A percentile compares a stretch with the other conserved stretches of the same genome.
These are phyloP conservation scores for Scyliorhinus canicula DNA, from an alignment of 2,797 vertebrate genomes.

Conservation along the genomic window DNA sequence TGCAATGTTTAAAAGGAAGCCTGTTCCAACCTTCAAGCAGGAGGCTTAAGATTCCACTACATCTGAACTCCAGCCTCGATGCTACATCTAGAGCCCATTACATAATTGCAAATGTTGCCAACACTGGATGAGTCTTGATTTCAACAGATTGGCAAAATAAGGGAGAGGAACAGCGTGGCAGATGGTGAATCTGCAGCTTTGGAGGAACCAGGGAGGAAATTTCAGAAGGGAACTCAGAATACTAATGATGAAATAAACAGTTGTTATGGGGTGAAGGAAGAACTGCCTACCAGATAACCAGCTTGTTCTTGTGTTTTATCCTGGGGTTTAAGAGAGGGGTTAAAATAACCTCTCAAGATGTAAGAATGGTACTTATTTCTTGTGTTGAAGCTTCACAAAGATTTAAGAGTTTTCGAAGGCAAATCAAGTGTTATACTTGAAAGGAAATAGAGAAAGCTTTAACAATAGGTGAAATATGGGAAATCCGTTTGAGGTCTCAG, in stretches of 20 bases:
- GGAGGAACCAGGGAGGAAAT: background rate
- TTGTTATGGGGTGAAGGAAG: background rate
- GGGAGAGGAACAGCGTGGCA: background rate
- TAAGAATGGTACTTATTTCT: background rate
- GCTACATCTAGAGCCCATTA: background rate
- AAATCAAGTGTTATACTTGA: background rate
- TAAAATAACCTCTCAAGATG: background rate
- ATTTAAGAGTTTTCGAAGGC: background rate
- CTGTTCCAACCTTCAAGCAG: background rate
- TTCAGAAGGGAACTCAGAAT: background rate
- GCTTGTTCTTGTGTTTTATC: background rate
- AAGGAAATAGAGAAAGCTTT: constrained; percentile 6
- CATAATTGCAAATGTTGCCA: constrained; percentile 27
- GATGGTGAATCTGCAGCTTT: constrained; percentile 24
- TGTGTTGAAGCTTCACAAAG: background rate
- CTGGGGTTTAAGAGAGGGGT: background rate
- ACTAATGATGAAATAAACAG: constrained; percentile 26
- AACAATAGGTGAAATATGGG: background rate
- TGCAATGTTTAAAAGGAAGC: constrained; percentile 1
- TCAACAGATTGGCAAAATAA: constrained; percentile 28
- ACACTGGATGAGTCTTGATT: constrained; percentile 29
- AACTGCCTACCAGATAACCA: background rate
- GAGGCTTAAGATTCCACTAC: background rate
- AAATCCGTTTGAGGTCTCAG: background rate
- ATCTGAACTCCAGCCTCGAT: background rate